Base-by-base conservation (phyloP, 1,140 invertebrate species). In the Diploscapter pachys region DNA sequence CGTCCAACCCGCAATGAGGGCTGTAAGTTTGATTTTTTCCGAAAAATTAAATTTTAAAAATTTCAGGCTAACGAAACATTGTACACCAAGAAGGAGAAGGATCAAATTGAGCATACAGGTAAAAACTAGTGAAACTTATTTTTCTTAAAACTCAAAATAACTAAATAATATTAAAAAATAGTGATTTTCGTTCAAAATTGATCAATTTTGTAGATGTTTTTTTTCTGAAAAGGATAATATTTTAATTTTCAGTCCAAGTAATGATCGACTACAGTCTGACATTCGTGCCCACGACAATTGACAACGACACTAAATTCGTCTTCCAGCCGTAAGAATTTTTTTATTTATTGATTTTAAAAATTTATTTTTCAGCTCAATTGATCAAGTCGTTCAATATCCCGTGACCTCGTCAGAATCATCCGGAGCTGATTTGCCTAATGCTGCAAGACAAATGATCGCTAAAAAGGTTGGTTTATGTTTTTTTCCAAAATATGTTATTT, bases 51-150 rank as follows among this genome's bases (percentile, higher is more conserved):
- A 0, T 31, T 31, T 72, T 8, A n/a, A n/a, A 72, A 71, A 72
- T 8, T 74, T 75, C 50, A 74, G 72, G 73, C 73, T 65, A 74
- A 74, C 52, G 72, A 74, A 57, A 56, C 57, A n/a, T 57, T 74
- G 11, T 74, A 74, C 70, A 61, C 56, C 11, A 59, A 52, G 31
- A 71, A 75, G 70, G 72, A 74, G 8, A 52, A 56, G 48, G 71
- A 74, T 31, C 31, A 31, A 31, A 31, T 31, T 31, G 31, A 31
- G 31, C 31, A 31, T 31, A 31, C 31, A 31, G 1, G 31, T 31
- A 31, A 31, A 31, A 31, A 31, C 1, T 31, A 31, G 31, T 31
- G 31, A 31, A 31, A 31, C 31, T 31, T 31, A 31, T 31, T 31
- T 31, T 31, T 31, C 31, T 31, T 31, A 31, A 31, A 31, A 31